These are phyloP conservation scores for Sesamia inferens DNA, from an alignment of 2,888 invertebrate genomes.

Conservation along the genomic window DNA sequence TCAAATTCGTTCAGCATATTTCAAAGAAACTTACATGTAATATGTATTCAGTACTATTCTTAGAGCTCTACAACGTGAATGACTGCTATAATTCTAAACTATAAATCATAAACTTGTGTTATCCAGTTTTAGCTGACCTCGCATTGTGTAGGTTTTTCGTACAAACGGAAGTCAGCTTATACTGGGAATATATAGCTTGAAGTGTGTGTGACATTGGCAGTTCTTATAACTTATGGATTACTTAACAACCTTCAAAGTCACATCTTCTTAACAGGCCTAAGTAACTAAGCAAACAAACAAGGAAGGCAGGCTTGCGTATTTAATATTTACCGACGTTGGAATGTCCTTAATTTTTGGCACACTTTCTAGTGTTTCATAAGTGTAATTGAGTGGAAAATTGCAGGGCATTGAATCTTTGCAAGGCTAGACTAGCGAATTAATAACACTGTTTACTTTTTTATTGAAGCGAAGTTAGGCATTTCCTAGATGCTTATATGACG, in stretches of 20 bases:
- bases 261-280: slow-evolving; percentile 22
- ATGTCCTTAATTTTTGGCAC: slow-evolving; percentile 46
- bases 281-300: slow-evolving; percentile 14
- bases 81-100: no score
- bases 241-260: not conserved
- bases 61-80: no score
- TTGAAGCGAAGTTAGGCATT: not conserved
- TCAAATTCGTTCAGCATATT: no score
- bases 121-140: no score
- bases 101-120: no score
- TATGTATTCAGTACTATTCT: no score
- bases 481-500: no score
- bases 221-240: not conserved
- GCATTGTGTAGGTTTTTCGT: no score
- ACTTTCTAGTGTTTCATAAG: slow-evolving; percentile 56
- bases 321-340: slow-evolving; percentile 19
- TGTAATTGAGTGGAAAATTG: slow-evolving; percentile 42
- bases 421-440: slow-evolving; percentile 10
- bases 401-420: slow-evolving; percentile 25
- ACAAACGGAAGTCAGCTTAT: no score
- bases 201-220: slow-evolving; percentile 9
- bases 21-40: no score
- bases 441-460: slow-evolving; percentile 5
- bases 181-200: no score
- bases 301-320: slow-evolving; percentile 22